A percentile compares a stretch with the other conserved stretches of the same genome.
These are phyloP conservation scores for Leptura quadrifasciata DNA, from an alignment of 2,888 invertebrate species.

Conservation along the genomic window DNA sequence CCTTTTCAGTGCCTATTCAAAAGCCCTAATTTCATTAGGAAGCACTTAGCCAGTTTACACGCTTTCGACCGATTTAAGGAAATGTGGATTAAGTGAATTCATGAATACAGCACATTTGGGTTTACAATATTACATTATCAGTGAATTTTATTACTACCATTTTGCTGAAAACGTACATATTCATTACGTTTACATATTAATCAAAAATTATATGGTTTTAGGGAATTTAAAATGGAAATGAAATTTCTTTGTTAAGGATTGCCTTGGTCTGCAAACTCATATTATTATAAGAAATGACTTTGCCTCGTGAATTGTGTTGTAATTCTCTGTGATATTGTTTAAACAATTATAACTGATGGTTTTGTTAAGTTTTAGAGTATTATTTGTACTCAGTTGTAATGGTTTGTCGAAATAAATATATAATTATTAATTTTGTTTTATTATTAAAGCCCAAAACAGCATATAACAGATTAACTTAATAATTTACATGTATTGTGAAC, in stretches of 20 bases:
- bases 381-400: slow-evolving; percentile 26
- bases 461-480: too few species aligned
- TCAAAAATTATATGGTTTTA: background rate
- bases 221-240: background rate
- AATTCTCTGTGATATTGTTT: slow-evolving; percentile 41
- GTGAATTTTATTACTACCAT: slow-evolving; percentile 23
- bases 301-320: slow-evolving; percentile 25
- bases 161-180: background rate
- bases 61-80: slow-evolving; percentile 5
- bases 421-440: slow-evolving; percentile 1
- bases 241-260: background rate
- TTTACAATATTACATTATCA: slow-evolving; percentile 17
- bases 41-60: slow-evolving; percentile 30
- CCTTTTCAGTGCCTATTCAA: slow-evolving; percentile 4
- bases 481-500: too few species aligned
- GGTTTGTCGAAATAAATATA: slow-evolving; percentile 39
- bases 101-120: slow-evolving; percentile 16
- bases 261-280: background rate
- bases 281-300: slow-evolving; percentile 25
- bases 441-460: background rate
- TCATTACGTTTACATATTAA: background rate
- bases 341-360: background rate
- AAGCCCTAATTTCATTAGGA: slow-evolving; percentile 31
- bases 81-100: slow-evolving; percentile 19
- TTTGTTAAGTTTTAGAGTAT: slow-evolving; percentile 1